Percentiles rank a stretch among this genome's conserved stretches.
These are phyloP conservation scores for Drosophila lini DNA, from an alignment of 1,140 invertebrate species.

Conservation along the genomic window DNA sequence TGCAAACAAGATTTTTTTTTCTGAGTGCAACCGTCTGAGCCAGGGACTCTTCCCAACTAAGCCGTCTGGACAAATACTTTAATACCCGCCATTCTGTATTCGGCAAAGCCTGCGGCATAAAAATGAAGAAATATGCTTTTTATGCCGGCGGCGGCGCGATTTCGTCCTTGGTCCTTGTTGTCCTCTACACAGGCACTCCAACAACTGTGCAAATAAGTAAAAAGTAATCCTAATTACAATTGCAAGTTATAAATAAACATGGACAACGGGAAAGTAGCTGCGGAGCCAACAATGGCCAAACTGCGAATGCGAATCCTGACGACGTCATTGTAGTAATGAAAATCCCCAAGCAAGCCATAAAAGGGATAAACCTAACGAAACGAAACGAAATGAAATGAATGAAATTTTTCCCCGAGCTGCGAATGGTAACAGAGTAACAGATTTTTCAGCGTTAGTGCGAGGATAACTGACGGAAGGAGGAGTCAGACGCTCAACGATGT, in stretches of 20 bases:
- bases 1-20: background rate
- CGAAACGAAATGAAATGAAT: slow-evolving; percentile 55
- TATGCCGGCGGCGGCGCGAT: slow-evolving; percentile 45
- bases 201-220: slow-evolving; percentile 80
- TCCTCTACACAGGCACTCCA: slow-evolving; percentile 32
- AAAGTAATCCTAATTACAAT: slow-evolving; percentile 83
- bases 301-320: slow-evolving; percentile 38
- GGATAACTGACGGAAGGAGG: slow-evolving; percentile 25
- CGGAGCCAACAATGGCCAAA: slow-evolving; percentile 27
- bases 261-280: slow-evolving; percentile 44
- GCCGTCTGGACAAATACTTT: slow-evolving; percentile 72
- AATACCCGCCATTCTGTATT: slow-evolving; percentile 52
- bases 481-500: slow-evolving; percentile 29
- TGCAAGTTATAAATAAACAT: slow-evolving; percentile 81
- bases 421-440: slow-evolving; percentile 61
- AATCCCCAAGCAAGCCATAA: slow-evolving; percentile 80
- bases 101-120: slow-evolving; percentile 49
- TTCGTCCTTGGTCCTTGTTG: slow-evolving; percentile 30
- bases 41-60: slow-evolving; percentile 43
- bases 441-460: slow-evolving; percentile 43
- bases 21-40: slow-evolving; percentile 3
- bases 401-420: slow-evolving; percentile 60
- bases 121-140: slow-evolving; percentile 75
- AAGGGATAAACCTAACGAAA: slow-evolving; percentile 76
- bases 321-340: slow-evolving; percentile 72